Evolutionary conservation across 2,888 invertebrate genomes (phyloP).

Genomic region (Zonitis immaculata): DNA sequence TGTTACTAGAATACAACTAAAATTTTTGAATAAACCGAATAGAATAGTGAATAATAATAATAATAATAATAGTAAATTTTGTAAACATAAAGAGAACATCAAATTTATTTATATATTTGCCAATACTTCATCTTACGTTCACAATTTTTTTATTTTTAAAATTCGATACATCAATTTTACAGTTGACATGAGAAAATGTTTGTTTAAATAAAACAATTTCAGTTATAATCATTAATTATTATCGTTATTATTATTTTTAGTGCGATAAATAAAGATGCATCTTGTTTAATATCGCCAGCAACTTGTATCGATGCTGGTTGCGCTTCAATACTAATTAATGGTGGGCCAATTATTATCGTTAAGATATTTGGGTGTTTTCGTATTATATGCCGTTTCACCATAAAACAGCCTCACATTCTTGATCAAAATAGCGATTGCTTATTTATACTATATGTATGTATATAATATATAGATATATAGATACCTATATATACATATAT

Average conservation of each 20-base stretch:
- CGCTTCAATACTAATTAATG: constrained; percentile 36
- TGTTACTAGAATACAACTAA: too few relatives aligned
- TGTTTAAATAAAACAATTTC: too few relatives aligned
- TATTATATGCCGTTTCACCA: constrained; percentile 14
- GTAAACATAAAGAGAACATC: too few relatives aligned
- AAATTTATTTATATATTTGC: too few relatives aligned
- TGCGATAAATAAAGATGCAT: background rate
- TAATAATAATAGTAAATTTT: too few relatives aligned
- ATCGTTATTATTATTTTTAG: background rate
- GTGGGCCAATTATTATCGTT: constrained; percentile 32
- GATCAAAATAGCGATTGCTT: constrained; percentile 28
- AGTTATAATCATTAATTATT: too few relatives aligned
- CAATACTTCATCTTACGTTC: too few relatives aligned
- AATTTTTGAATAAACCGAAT: too few relatives aligned
- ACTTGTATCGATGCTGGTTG: constrained; percentile 3
- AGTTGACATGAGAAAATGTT: background rate
- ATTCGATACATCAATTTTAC: background rate
- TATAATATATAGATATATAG: background rate
- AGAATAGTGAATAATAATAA: too few relatives aligned
- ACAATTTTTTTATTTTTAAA: too few relatives aligned
- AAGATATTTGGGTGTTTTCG: constrained; percentile 31
- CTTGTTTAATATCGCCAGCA: background rate
- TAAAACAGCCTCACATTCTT: constrained; percentile 21
- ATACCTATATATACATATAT: background rate
- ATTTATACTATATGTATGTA: too few relatives aligned